These are phyloP conservation scores for Drosophila sproati DNA, from an alignment of 1,140 invertebrate species.

Conservation along the genomic window DNA sequence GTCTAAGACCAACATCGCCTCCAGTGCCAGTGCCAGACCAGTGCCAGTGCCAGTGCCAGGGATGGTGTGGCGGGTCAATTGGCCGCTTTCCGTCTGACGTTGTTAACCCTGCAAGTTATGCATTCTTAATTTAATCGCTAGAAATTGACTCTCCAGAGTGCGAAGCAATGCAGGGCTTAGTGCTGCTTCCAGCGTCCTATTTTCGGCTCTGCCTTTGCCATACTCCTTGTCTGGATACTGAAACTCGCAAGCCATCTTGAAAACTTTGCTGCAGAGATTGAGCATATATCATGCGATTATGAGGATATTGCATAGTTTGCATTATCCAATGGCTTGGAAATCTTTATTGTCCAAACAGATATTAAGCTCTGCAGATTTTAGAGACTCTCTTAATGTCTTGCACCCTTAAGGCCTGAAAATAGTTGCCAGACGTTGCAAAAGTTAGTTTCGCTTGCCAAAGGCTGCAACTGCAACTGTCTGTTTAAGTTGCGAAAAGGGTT, in stretches of 20 bases:
- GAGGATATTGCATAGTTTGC: slow-evolving; percentile 81
- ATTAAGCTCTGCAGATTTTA: slow-evolving; percentile 53
- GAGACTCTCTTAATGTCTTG: slow-evolving; percentile 18
- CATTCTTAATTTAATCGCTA: slow-evolving; percentile 83
- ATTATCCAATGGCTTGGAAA: slow-evolving; percentile 76
- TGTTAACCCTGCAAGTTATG: slow-evolving; percentile 81
- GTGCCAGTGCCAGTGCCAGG: not conserved
- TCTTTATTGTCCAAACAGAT: slow-evolving; percentile 45
- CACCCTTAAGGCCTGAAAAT: slow-evolving; percentile 39
- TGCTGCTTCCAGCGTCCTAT: not conserved
- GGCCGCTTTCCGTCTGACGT: slow-evolving; percentile 32
- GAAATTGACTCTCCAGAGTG: slow-evolving; percentile 76
- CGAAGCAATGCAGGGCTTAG: slow-evolving; percentile 55
- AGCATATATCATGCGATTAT: slow-evolving; percentile 83
- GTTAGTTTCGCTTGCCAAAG: slow-evolving; percentile 35
- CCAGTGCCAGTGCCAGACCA: not conserved
- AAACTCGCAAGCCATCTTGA: slow-evolving; percentile 26
- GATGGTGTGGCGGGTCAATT: slow-evolving; percentile 10
- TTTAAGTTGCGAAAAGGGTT: slow-evolving; percentile 29
- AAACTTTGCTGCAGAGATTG: slow-evolving; percentile 75
- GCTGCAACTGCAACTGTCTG: slow-evolving; percentile 28
- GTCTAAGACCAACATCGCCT: not conserved
- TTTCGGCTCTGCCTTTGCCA: slow-evolving; percentile 24
- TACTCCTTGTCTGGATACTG: slow-evolving; percentile 1
- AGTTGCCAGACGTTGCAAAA: slow-evolving; percentile 46